A percentile compares a stretch with the other conserved stretches of the same genome.
These are phyloP conservation scores for rat (Rattus norvegicus) DNA, from an alignment of 2,113 vertebrate species.

Conservation along the genomic window GRCr8 NC_086021.1:65539501-65540000, in stretches of 20 bases:
- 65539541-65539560: background rate
- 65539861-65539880: background rate
- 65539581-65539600: background rate
- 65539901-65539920: background rate
- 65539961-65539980: slow-evolving; percentile 7
- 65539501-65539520: background rate
- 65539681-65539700: background rate
- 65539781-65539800: no score
- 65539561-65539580: background rate
- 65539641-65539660: slow-evolving; percentile 21
- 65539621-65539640: background rate
- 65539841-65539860: slow-evolving; percentile 6
- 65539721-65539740: background rate
- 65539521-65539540: background rate
- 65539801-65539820: background rate
- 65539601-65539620: background rate
- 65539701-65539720: slow-evolving; percentile 8
- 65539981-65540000: background rate
- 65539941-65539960: background rate
- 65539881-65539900: slow-evolving; percentile 44
- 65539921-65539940: background rate
- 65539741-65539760: no score
- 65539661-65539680: background rate
- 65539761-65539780: background rate
- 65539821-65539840: background rate